Evolutionary conservation across 2,888 invertebrate species (phyloP).

Genomic region (Blastobasis adustella): DNA sequence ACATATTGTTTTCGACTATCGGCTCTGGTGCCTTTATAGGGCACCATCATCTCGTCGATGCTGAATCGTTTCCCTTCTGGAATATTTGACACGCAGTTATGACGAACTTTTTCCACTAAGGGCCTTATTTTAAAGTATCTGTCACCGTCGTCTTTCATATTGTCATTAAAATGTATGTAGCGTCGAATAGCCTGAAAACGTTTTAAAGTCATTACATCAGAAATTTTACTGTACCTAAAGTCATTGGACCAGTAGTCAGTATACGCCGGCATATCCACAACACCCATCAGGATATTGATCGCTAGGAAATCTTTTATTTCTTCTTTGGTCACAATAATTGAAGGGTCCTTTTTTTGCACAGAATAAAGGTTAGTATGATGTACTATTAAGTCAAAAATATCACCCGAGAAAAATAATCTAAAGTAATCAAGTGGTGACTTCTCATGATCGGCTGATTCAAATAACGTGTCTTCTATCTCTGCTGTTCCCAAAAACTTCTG

Average conservation of each 20-base stretch:
- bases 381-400: constrained; percentile 4
- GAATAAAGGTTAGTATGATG: constrained; percentile 16
- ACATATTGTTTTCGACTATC: too few relatives aligned
- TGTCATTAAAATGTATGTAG: constrained; percentile 25
- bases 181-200: constrained; percentile 22
- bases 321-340: constrained; percentile 13
- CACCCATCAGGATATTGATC: constrained; percentile 26
- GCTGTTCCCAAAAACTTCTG: background rate
- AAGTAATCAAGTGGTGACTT: constrained; percentile 3
- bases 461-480: background rate
- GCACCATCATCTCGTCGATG: too few relatives aligned
- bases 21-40: too few relatives aligned
- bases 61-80: too few relatives aligned
- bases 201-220: constrained; percentile 24
- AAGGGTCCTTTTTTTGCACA: constrained; percentile 12
- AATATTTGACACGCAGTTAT: too few relatives aligned
- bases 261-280: too few relatives aligned
- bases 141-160: constrained; percentile 19
- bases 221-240: constrained; percentile 16
- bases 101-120: too few relatives aligned
- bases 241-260: constrained; percentile 20
- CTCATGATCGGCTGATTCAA: background rate
- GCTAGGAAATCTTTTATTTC: constrained; percentile 24
- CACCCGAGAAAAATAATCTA: constrained; percentile 4
- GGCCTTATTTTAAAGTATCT: too few relatives aligned